Evolutionary conservation across 1,140 invertebrate species (phyloP).

Genomic region (Diabrotica virgifera): DNA sequence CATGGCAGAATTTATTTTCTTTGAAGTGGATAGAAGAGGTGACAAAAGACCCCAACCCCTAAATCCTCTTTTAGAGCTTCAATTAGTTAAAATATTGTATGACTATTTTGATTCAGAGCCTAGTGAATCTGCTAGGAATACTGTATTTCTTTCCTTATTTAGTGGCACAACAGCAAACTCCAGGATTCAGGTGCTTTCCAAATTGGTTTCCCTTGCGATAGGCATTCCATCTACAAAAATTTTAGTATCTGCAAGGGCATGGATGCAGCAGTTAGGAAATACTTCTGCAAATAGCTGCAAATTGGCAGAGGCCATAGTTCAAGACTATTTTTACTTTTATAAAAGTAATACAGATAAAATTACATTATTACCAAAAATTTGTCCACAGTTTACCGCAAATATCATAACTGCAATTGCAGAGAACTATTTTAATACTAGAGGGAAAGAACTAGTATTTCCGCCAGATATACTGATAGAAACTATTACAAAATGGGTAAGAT

Average conservation of each 20-base stretch:
- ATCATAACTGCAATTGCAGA: constrained; percentile 78
- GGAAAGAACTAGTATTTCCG: constrained; percentile 51
- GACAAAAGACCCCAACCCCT: constrained; percentile 54
- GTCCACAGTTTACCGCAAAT: constrained; percentile 76
- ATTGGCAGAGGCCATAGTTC: constrained; percentile 70
- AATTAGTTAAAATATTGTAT: constrained; percentile 71
- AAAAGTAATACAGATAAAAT: constrained; percentile 63
- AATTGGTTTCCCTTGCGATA: constrained; percentile 74
- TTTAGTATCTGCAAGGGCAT: constrained; percentile 73
- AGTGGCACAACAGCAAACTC: constrained; percentile 63
- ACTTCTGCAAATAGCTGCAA: constrained; percentile 68
- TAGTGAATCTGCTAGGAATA: constrained; percentile 72
- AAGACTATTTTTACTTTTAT: constrained; percentile 73
- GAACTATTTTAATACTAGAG: constrained; percentile 58
- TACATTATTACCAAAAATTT: constrained; percentile 64
- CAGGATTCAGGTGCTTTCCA: constrained; percentile 68
- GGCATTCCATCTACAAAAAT: constrained; percentile 69
- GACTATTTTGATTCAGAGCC: constrained; percentile 68
- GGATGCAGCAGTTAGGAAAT: constrained; percentile 79
- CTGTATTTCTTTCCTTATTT: constrained; percentile 76
- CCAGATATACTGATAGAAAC: constrained; percentile 60
- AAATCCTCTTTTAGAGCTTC: constrained; percentile 68
- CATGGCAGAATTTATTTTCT: constrained; percentile 79
- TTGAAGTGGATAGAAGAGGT: constrained; percentile 67
- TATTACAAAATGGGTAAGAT: constrained; percentile 61